These are phyloP conservation scores for Spea multiplicata DNA, from an alignment of 2,113 vertebrate genomes.

Conservation along the genomic window DNA sequence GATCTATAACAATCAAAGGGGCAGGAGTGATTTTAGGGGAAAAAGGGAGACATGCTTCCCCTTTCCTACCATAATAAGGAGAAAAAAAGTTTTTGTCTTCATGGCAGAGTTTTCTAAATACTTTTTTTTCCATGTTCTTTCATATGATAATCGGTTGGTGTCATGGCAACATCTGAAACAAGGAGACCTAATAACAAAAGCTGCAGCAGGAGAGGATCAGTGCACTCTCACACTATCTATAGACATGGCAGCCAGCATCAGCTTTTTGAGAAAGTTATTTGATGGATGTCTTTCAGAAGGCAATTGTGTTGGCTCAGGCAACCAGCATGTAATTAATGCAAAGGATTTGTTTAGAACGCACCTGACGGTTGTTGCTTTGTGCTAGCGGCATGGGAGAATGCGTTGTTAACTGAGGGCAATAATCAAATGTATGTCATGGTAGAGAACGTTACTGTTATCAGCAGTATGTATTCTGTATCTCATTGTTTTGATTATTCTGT, in stretches of 20 bases:
- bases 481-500: too few relatives aligned
- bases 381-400: conserved; percentile 6
- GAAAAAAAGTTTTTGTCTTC: conserved; percentile 61
- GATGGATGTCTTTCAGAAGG: conserved; percentile 55
- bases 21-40: too few relatives aligned
- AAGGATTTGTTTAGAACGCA: conserved; percentile 36
- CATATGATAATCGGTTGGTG: conserved; percentile 76
- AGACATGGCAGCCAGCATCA: conserved; percentile 55
- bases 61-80: conserved; percentile 62
- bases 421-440: neutral
- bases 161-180: conserved; percentile 79
- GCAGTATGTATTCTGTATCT: too few relatives aligned
- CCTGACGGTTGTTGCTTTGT: conserved; percentile 19
- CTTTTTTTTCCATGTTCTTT: conserved; percentile 60
- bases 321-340: conserved; percentile 52
- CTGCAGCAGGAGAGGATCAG: conserved; percentile 62
- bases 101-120: conserved; percentile 65
- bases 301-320: conserved; percentile 55
- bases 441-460: neutral
- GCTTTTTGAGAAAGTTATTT: conserved; percentile 63
- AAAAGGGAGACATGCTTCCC: conserved; percentile 48
- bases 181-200: conserved; percentile 72
- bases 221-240: conserved; percentile 54
- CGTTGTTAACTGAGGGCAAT: neutral
- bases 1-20: too few relatives aligned